These are phyloP conservation scores for Trichomycterus rosablanca DNA, from an alignment of 2,113 vertebrate species.

Conservation along the genomic window DNA sequence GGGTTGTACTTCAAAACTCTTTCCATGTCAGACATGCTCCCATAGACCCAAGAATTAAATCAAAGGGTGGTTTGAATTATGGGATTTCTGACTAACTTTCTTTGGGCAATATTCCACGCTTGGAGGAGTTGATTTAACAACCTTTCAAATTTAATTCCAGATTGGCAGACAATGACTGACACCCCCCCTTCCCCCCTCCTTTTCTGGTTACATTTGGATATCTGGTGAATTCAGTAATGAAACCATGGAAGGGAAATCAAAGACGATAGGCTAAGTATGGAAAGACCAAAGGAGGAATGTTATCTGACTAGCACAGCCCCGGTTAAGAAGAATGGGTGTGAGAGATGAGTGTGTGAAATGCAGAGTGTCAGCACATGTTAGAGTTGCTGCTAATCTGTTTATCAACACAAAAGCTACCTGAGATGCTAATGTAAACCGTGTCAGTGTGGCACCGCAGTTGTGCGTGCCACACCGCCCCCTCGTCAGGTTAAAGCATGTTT, in stretches of 20 bases:
- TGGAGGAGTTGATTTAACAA: constrained; percentile 35
- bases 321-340: not conserved
- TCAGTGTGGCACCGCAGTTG: no score
- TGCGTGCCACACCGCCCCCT: no score
- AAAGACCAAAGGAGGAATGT: not conserved
- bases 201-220: constrained; percentile 16
- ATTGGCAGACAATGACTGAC: not conserved
- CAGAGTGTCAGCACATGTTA: not conserved
- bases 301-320: not conserved
- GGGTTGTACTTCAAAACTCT: not conserved
- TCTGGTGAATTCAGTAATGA: not conserved
- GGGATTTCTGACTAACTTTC: constrained; percentile 16
- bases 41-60: constrained; percentile 6
- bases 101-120: constrained; percentile 29
- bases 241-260: no score
- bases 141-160: constrained; percentile 27
- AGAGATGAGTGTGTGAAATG: not conserved
- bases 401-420: not conserved
- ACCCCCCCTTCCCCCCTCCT: not conserved
- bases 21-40: constrained; percentile 7
- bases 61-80: not conserved
- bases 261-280: not conserved
- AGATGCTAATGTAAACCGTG: not conserved
- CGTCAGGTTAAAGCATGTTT: not conserved
- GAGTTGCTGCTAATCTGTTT: constrained; percentile 2